These are phyloP conservation scores for Brachionus paranguensis DNA, from an alignment of 1,140 invertebrate genomes.

Conservation along the genomic window DNA sequence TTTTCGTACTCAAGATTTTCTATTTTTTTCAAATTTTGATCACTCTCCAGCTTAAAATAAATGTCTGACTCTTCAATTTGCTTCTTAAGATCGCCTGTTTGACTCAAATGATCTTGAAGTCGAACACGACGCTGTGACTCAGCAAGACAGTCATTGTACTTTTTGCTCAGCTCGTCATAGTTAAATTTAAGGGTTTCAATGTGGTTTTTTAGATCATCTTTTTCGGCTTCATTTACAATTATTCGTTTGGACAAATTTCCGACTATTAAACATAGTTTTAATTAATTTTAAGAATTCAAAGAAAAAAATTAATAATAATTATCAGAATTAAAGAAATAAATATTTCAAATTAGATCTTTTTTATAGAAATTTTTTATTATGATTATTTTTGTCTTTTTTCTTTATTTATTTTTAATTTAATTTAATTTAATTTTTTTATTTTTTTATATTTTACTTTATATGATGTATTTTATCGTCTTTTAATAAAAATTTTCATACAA, in stretches of 20 bases:
- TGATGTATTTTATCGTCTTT: no score
- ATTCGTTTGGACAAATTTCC: background rate
- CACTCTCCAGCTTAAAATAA: slow-evolving; percentile 1
- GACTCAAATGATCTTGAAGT: slow-evolving; percentile 24
- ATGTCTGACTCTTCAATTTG: slow-evolving; percentile 32
- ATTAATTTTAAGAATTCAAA: background rate
- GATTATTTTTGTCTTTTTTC: no score
- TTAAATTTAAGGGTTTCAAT: background rate
- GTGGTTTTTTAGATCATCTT: slow-evolving; percentile 4
- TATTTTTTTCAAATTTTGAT: background rate
- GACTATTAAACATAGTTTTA: background rate
- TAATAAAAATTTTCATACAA: no score
- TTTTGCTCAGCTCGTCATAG: slow-evolving; percentile 17
- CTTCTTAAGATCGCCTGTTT: slow-evolving; percentile 13
- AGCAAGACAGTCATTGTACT: background rate
- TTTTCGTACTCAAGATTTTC: background rate
- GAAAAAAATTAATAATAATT: no score
- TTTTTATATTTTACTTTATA: no score
- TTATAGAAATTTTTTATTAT: no score
- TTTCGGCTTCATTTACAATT: slow-evolving; percentile 19
- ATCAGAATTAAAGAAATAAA: no score
- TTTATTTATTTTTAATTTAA: no score
- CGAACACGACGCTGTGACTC: background rate
- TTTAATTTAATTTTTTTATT: no score
- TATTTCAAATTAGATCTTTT: no score